Evolutionary conservation across 2,113 vertebrate genomes (phyloP).

Genomic region (Zootoca vivipara): DNA sequence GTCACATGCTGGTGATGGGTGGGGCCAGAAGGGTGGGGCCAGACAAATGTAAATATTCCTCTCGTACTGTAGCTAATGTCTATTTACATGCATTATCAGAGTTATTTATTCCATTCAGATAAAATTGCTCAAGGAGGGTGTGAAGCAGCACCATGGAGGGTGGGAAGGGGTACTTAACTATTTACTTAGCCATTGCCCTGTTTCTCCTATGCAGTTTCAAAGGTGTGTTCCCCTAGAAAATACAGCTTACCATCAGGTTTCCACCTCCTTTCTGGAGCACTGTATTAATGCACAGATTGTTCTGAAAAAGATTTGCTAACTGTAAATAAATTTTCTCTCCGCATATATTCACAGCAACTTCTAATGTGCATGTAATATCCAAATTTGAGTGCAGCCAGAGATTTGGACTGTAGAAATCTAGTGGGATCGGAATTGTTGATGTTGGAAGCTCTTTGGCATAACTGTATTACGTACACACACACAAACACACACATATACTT

Average conservation of each 20-base stretch:
- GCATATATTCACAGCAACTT: conserved; percentile 36
- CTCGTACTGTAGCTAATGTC: too few relatives aligned
- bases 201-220: background rate
- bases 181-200: too few relatives aligned
- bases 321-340: conserved; percentile 34
- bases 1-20: too few relatives aligned
- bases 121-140: too few relatives aligned
- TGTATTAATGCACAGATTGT: conserved; percentile 23
- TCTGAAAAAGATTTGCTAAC: conserved; percentile 50
- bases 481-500: too few relatives aligned
- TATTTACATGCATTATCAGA: too few relatives aligned
- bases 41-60: too few relatives aligned
- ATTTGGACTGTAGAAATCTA: conserved; percentile 10
- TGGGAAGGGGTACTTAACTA: too few relatives aligned
- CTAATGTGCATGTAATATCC: background rate
- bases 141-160: too few relatives aligned
- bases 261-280: background rate
- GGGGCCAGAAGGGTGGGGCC: too few relatives aligned
- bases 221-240: background rate
- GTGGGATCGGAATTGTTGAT: background rate
- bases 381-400: background rate
- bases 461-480: background rate
- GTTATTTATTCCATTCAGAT: too few relatives aligned
- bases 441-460: background rate
- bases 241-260: background rate